phyloP scores from a whole-genome alignment of 2,113 vertebrate genomes.

The Pongo abelii region DNA sequence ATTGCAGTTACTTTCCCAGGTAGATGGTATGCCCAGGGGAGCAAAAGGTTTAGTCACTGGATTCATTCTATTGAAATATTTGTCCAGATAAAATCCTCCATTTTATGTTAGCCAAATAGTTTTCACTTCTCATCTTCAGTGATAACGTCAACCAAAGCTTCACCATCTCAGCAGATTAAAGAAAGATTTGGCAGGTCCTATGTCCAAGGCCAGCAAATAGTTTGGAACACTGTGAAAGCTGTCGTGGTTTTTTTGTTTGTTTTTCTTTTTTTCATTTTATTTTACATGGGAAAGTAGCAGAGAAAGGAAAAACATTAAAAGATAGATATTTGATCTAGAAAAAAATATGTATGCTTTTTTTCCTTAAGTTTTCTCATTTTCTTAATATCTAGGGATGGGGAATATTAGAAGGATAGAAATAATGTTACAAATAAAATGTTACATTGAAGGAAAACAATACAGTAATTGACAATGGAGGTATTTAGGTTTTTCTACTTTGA shows the following conservation, averaged over 20 bases:
- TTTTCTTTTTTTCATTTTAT: not conserved
- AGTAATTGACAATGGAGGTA: not conserved
- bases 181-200: constrained; percentile 66
- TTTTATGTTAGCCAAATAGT: constrained; percentile 64
- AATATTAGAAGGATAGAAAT: not conserved
- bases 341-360: not conserved
- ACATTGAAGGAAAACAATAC: not conserved
- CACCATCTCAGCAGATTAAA: constrained; percentile 57
- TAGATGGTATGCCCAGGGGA: not conserved
- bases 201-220: constrained; percentile 64
- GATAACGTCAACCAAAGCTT: constrained; percentile 55
- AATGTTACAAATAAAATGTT: not conserved
- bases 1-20: not conserved
- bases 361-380: not conserved
- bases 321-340: not conserved
- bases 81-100: not conserved
- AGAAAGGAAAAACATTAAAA: not conserved
- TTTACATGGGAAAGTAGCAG: not conserved
- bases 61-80: not conserved
- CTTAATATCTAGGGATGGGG: not conserved
- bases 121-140: constrained; percentile 48
- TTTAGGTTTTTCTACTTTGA: not conserved
- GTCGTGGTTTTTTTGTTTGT: not conserved
- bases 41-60: not conserved
- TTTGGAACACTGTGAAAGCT: constrained; percentile 56